Percentiles rank a stretch among this genome's conserved stretches.
phyloP scores from a whole-genome alignment of 2,888 invertebrate species.

The Drosophila villosipedis region DNA sequence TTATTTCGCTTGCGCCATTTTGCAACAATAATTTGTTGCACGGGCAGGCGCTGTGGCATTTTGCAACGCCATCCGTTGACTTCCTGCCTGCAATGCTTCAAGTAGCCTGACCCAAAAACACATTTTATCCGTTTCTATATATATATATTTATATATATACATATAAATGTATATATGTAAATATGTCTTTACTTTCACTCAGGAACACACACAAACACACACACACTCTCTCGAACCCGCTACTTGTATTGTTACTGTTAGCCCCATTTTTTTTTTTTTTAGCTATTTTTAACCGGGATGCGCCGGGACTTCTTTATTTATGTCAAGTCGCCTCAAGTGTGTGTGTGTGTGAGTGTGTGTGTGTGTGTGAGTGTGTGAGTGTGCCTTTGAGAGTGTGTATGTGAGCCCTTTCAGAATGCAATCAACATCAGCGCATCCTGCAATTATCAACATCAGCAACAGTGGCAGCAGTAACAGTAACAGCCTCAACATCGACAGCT shows the following conservation, averaged over 20 bases:
- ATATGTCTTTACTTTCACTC: slow-evolving; percentile 76
- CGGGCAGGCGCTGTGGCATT: slow-evolving; percentile 50
- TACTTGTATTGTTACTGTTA: slow-evolving; percentile 69
- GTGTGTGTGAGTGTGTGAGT: slow-evolving; percentile 33
- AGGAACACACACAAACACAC: slow-evolving; percentile 5
- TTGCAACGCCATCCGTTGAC: slow-evolving; percentile 44
- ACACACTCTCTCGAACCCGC: slow-evolving; percentile 31
- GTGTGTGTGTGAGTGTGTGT: slow-evolving; percentile 33
- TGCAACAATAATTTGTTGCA: slow-evolving; percentile 72
- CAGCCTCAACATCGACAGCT: slow-evolving; percentile 39
- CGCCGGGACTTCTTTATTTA: slow-evolving; percentile 78
- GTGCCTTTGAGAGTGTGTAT: slow-evolving; percentile 11
- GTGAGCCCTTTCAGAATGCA: slow-evolving; percentile 70
- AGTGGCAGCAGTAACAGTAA: slow-evolving; percentile 6
- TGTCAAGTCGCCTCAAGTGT: slow-evolving; percentile 73
- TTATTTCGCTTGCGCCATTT: slow-evolving; percentile 61
- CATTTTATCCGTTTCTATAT: slow-evolving; percentile 72
- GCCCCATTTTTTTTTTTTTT: slow-evolving; percentile 59
- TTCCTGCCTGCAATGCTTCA: slow-evolving; percentile 69
- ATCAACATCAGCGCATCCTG: slow-evolving; percentile 81
- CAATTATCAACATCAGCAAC: slow-evolving; percentile 74
- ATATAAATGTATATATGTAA: slow-evolving; percentile 29
- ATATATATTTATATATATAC: slow-evolving; percentile 25
- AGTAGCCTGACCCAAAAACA: slow-evolving; percentile 84
- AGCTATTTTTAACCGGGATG: slow-evolving; percentile 55